phyloP scores from a whole-genome alignment of 2,113 vertebrate species.

The Rhynchomys soricoides region DNA sequence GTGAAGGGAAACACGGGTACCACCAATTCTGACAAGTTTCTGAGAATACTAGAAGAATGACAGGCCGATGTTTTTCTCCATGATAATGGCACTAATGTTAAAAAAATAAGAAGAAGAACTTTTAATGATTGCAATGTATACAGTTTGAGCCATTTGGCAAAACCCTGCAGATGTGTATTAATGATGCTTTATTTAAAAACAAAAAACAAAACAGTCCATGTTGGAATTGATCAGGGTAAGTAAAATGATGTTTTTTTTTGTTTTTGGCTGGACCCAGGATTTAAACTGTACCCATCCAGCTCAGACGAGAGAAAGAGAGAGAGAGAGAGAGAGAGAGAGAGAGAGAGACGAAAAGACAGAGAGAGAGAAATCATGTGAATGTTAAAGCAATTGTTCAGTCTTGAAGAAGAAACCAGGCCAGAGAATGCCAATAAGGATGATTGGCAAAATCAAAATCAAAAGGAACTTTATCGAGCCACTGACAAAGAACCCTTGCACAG shows the following conservation, averaged over 20 bases:
- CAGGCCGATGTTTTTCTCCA: conserved; percentile 80
- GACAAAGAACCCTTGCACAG: conserved; percentile 70
- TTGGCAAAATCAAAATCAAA: conserved; percentile 69
- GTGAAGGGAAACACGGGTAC: conserved; percentile 83
- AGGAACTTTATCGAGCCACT: conserved; percentile 72
- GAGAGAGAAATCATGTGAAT: conserved; percentile 79
- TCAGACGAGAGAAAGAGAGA: conserved; percentile 56
- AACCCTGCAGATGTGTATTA: conserved; percentile 82
- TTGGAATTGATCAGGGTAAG: conserved; percentile 79
- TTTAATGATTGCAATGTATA: conserved; percentile 83
- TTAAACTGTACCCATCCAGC: conserved; percentile 56
- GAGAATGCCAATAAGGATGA: conserved; percentile 71
- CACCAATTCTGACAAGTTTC: conserved; percentile 82
- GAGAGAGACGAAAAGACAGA: conserved; percentile 63
- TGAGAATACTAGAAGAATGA: conserved; percentile 82
- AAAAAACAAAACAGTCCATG: conserved; percentile 82
- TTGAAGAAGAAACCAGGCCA: conserved; percentile 66
- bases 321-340: no score
- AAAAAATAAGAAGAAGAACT: conserved; percentile 79
- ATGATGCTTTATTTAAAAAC: conserved; percentile 83
- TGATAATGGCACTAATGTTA: conserved; percentile 82
- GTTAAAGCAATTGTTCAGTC: conserved; percentile 72
- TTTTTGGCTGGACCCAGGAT: conserved; percentile 59
- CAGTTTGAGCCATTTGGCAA: conserved; percentile 82
- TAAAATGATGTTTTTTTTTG: conserved; percentile 71